These are phyloP conservation scores for Anarrhichthys ocellatus DNA, from an alignment of 2,113 vertebrate genomes.

Conservation along the genomic window DNA sequence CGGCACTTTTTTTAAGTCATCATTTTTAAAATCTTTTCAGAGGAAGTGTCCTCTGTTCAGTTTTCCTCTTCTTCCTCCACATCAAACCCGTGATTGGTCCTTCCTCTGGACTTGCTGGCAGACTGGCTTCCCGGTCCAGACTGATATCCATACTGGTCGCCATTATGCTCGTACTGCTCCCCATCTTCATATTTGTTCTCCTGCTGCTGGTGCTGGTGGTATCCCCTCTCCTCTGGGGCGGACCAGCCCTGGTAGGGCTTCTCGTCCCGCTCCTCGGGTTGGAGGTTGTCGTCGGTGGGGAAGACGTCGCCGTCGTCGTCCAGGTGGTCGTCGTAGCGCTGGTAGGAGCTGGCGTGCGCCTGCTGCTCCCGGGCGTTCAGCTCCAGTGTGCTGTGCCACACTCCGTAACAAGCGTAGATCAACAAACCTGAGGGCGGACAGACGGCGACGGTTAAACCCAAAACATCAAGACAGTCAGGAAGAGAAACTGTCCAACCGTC, in stretches of 20 bases:
- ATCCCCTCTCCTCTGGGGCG: slow-evolving; percentile 82
- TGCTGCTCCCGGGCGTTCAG: slow-evolving; percentile 90
- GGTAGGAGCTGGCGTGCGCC: slow-evolving; percentile 94
- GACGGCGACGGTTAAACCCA: background rate
- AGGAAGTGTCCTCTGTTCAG: slow-evolving; percentile 8
- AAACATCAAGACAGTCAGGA: background rate
- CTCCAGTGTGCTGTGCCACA: slow-evolving; percentile 98
- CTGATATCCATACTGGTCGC: slow-evolving; percentile 65
- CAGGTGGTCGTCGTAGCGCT: slow-evolving; percentile 90
- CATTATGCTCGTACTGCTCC: slow-evolving; percentile 34
- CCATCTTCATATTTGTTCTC: slow-evolving; percentile 6
- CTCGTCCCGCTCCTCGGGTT: slow-evolving; percentile 77
- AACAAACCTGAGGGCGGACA: slow-evolving; percentile 85
- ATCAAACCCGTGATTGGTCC: slow-evolving; percentile 72
- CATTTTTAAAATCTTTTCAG: background rate
- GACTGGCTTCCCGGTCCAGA: slow-evolving; percentile 47
- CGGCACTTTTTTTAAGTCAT: background rate
- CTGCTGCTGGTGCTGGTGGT: slow-evolving; percentile 49
- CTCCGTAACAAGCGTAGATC: slow-evolving; percentile 95
- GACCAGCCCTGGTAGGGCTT: slow-evolving; percentile 89
- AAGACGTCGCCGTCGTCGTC: slow-evolving; percentile 81
- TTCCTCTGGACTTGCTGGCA: slow-evolving; percentile 24
- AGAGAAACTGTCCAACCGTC: no score
- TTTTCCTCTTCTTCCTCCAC: slow-evolving; percentile 48
- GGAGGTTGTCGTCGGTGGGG: slow-evolving; percentile 82